Evolutionary conservation across 64 coral and sea anemone species (phyloP).

Genomic region (Anthopleura sola): DNA sequence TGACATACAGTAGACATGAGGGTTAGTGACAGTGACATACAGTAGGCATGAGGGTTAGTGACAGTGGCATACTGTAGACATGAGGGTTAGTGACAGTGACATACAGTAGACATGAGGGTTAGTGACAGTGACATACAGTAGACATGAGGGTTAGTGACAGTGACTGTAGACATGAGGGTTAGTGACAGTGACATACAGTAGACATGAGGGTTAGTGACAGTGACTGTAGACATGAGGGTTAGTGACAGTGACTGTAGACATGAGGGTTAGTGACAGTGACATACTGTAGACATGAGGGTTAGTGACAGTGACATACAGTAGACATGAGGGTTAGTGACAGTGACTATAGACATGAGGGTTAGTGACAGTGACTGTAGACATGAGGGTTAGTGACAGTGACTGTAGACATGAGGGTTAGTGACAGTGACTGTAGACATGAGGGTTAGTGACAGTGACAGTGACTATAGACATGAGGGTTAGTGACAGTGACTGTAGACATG

Average conservation of each 20-base stretch:
- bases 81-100: background rate
- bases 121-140: background rate
- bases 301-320: background rate
- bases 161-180: conserved; percentile 1
- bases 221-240: background rate
- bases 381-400: too few species aligned
- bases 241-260: background rate
- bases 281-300: background rate
- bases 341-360: background rate
- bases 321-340: background rate
- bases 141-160: background rate
- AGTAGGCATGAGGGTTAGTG: background rate
- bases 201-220: background rate
- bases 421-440: background rate
- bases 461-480: background rate
- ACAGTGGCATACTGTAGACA: conserved; percentile 3
- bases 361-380: background rate
- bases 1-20: background rate
- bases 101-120: background rate
- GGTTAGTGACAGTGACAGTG: background rate
- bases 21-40: background rate
- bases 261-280: too few species aligned
- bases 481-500: background rate
- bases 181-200: background rate
- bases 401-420: background rate